Percentiles rank a stretch among this genome's conserved stretches.
These are phyloP conservation scores for Strigamia transsilvanica DNA, from an alignment of 2,888 invertebrate species.

Conservation along the genomic window DNA sequence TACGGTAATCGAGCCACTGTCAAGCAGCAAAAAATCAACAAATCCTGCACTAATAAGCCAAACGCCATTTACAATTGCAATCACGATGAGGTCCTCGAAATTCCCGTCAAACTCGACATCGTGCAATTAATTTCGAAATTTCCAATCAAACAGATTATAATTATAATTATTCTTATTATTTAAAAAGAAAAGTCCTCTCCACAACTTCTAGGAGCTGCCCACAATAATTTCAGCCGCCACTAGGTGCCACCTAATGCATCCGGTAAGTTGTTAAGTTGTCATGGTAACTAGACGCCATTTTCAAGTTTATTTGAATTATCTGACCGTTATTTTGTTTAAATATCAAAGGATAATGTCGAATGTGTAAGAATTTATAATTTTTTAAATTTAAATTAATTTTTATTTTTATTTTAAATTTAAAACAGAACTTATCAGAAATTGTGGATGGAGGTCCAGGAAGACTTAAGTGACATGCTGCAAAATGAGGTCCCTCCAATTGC, in stretches of 20 bases:
- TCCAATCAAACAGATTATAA: background rate
- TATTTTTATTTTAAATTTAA: background rate
- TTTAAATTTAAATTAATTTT: background rate
- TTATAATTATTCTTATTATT: background rate
- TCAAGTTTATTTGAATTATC: background rate
- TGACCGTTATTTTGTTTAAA: background rate
- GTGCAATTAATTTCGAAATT: background rate
- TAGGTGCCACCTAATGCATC: background rate
- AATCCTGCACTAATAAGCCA: background rate
- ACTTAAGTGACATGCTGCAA: constrained; percentile 18
- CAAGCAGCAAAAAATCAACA: background rate
- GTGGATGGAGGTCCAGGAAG: constrained; percentile 50
- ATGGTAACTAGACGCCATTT: background rate
- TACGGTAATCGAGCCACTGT: background rate
- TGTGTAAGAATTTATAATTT: background rate
- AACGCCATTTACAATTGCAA: background rate
- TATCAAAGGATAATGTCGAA: background rate
- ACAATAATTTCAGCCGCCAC: background rate
- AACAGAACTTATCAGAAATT: constrained; percentile 34
- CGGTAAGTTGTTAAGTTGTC: background rate
- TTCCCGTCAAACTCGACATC: background rate
- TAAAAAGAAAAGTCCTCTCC: background rate
- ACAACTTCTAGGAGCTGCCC: background rate
- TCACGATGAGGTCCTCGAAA: background rate
- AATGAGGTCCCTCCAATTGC: background rate